Evolutionary conservation across 2,888 invertebrate genomes (phyloP), one percentile per base, ranked within the genome.

Genomic region (Spatulosminthurus flaviceps): DNA sequence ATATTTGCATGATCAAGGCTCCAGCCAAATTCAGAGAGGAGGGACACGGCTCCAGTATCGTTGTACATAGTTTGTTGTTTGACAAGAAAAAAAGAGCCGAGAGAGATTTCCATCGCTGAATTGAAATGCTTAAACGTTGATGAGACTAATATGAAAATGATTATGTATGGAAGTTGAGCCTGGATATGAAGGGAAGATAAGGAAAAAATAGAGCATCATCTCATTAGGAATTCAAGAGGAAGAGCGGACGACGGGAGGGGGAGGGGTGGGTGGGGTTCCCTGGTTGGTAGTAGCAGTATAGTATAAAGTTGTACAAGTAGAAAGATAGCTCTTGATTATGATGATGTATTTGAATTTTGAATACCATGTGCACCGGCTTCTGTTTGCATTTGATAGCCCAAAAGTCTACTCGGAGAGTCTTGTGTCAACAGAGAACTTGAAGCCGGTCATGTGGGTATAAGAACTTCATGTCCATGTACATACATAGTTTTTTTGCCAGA

Each of bases 91-190:
- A 28, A 69, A 29, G n/a, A n/a, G 24, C 9, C 24, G 28, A 13
- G 70, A 1, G 22, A 72, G 72, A 72, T 72, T 72, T 28, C 11
- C 51, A 72, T 72, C 72, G 51, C n/a, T 26, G 51, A 72, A 51
- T 72, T 72, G 51, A 72, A 72, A 74, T 74, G 51, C 61, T 61
- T n/a, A 34, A 74, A 74, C 29, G 61, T 74, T 61, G 61, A 74
- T 61, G 74, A 61, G 61, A 74, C 34, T 74, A 60, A 74, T 74
- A 34, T 34, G 61, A 74, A 60, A 74, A 60, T 61, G 29, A 74
- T 61, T 61, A 61, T 64, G 64, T 72, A 51, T 21, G 42, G 24
- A 42, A n/a, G 9, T 51, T 51, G 2, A 51, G 51, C 7, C 51
- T 51, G 51, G 51, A 51, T 51, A 11, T 51, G 60, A 60, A 26